These are phyloP conservation scores for Amblyornis subalaris DNA, from an alignment of 2,113 vertebrate species.

Conservation along the genomic window DNA sequence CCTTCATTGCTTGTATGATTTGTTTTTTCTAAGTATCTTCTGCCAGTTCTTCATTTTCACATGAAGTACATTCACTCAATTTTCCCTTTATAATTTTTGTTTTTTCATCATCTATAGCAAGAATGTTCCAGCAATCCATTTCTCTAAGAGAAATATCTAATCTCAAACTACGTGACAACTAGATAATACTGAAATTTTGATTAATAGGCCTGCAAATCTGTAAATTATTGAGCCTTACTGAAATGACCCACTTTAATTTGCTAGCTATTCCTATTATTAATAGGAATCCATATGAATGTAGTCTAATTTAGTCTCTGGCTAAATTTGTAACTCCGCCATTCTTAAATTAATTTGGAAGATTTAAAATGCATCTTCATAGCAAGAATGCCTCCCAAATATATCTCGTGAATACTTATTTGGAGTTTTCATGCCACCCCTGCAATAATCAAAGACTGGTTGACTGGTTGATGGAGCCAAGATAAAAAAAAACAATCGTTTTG, in stretches of 20 bases:
- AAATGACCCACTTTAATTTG: not conserved
- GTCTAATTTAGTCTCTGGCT: not conserved
- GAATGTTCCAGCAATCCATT: not conserved
- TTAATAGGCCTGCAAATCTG: not conserved
- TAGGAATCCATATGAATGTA: not conserved
- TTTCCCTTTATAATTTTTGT: not conserved
- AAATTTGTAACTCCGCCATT: not conserved
- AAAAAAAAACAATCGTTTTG: not conserved
- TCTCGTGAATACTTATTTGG: not conserved
- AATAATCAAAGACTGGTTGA: not conserved
- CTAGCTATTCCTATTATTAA: not conserved
- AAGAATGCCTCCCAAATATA: not conserved
- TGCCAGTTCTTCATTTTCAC: not conserved
- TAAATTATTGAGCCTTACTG: not conserved
- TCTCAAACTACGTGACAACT: not conserved
- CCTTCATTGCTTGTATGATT: not conserved
- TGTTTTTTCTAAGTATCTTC: not conserved
- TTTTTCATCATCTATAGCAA: not conserved
- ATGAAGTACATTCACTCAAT: not conserved
- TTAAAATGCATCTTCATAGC: not conserved
- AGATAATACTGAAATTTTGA: not conserved
- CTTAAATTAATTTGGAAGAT: conserved; percentile 3
- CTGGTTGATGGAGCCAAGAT: not conserved
- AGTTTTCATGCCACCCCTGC: not conserved
- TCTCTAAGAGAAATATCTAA: not conserved